Evolutionary conservation across 2,888 invertebrate genomes (phyloP).

Genomic region (Steromphala cineraria): DNA sequence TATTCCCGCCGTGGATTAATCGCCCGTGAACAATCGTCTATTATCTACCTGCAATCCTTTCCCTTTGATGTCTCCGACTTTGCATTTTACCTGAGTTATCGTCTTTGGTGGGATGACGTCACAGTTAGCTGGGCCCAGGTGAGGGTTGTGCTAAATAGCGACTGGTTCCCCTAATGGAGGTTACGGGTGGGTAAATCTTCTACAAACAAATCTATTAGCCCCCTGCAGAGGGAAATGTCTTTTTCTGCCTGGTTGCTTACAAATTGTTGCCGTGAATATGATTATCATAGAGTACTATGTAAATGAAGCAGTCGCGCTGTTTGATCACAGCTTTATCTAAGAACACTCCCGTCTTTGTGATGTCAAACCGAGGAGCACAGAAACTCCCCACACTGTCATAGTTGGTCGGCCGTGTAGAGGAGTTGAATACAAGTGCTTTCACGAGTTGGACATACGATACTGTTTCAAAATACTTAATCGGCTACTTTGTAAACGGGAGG

Average conservation of each 20-base stretch:
- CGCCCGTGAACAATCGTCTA: constrained; percentile 11
- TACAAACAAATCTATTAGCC: constrained; percentile 16
- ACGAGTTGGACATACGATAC: not conserved
- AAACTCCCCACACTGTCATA: constrained; percentile 9
- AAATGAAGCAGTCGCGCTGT: not conserved
- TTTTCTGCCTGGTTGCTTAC: constrained; percentile 7
- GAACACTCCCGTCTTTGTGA: not conserved
- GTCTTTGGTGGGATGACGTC: constrained; percentile 20
- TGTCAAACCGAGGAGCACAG: not conserved
- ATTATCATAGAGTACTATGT: constrained; percentile 11
- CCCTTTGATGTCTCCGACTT: constrained; percentile 5
- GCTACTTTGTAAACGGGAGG: not conserved
- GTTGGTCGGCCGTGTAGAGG: not conserved
- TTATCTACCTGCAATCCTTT: constrained; percentile 3
- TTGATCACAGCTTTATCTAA: not conserved
- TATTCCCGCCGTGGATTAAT: constrained; percentile 13
- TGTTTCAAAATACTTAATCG: not conserved
- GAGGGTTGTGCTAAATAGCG: not conserved
- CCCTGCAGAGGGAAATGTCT: not conserved
- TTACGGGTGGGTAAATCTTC: constrained; percentile 12
- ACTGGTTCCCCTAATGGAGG: not conserved
- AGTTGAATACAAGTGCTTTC: not conserved
- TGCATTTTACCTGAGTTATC: constrained; percentile 13
- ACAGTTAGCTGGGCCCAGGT: constrained; percentile 9
- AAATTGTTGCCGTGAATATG: constrained; percentile 6